Evolutionary conservation across 2,797 vertebrate species (phyloP).

Genomic region (Lophius americanus): DNA sequence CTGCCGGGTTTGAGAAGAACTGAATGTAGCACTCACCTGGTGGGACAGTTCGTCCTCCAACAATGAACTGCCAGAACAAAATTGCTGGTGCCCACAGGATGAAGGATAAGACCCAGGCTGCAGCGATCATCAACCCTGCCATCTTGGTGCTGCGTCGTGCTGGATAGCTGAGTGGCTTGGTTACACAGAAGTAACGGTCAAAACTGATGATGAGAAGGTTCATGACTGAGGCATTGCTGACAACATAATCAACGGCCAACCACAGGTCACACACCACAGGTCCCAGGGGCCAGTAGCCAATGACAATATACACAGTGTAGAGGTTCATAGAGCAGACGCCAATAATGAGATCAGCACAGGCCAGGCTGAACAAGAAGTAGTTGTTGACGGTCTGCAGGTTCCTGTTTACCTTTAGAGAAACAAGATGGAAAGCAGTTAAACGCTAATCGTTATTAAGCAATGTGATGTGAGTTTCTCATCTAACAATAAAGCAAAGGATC

Average conservation of each 20-base stretch:
- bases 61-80: slow-evolving; percentile 97
- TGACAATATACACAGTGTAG: slow-evolving; percentile 94
- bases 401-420: slow-evolving; percentile 89
- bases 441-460: slow-evolving; percentile 60
- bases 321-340: slow-evolving; percentile 98
- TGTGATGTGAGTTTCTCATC: slow-evolving; percentile 55
- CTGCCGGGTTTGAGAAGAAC: slow-evolving; percentile 93
- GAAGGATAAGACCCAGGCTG: slow-evolving; percentile 95
- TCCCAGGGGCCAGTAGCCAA: slow-evolving; percentile 94
- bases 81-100: slow-evolving; percentile 96
- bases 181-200: slow-evolving; percentile 98
- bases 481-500: too few species aligned
- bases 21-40: slow-evolving; percentile 90
- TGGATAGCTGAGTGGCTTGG: slow-evolving; percentile 95
- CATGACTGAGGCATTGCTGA: slow-evolving; percentile 97
- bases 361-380: slow-evolving; percentile 98
- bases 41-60: slow-evolving; percentile 88
- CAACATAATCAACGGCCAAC: slow-evolving; percentile 96
- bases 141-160: slow-evolving; percentile 93
- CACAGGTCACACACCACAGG: slow-evolving; percentile 95
- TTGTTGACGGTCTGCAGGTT: slow-evolving; percentile 98
- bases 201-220: slow-evolving; percentile 99
- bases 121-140: slow-evolving; percentile 96
- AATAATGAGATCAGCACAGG: slow-evolving; percentile 95
- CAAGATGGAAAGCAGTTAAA: slow-evolving; percentile 64